phyloP scores from a whole-genome alignment of 2,113 vertebrate species.

The Platysteira castanea region DNA sequence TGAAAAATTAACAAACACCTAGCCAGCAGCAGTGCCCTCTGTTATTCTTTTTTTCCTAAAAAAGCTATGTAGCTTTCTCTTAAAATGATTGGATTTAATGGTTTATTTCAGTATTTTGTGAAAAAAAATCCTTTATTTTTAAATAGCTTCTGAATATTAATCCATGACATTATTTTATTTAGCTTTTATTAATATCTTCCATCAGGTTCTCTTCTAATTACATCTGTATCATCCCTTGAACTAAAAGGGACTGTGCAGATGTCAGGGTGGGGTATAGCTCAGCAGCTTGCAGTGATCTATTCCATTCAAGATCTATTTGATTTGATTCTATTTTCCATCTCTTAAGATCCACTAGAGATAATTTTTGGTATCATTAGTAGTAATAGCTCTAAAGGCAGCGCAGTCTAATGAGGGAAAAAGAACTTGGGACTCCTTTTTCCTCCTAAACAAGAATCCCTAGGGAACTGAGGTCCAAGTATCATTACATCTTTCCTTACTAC shows the following conservation, averaged over 20 bases:
- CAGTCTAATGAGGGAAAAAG: not conserved
- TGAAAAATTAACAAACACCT: conserved; percentile 69
- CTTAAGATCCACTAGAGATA: not conserved
- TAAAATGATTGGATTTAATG: not conserved
- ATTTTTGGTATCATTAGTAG: not conserved
- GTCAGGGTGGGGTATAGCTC: not conserved
- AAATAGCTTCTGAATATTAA: not conserved
- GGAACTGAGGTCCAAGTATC: not conserved
- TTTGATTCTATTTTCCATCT: not conserved
- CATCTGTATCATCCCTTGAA: not conserved
- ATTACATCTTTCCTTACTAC: not conserved
- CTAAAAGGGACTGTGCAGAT: not conserved
- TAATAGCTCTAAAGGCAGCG: not conserved
- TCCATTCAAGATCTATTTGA: not conserved
- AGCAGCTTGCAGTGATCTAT: not conserved
- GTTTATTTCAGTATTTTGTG: not conserved
- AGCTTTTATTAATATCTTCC: not conserved
- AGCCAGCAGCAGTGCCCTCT: not conserved
- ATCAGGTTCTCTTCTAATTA: not conserved
- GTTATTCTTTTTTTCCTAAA: not conserved
- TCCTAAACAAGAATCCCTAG: not conserved
- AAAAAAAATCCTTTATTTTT: not conserved
- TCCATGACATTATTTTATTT: not conserved
- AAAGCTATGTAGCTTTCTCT: not conserved
- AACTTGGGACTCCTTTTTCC: not conserved